Evolutionary conservation across 2,888 invertebrate genomes (phyloP).

Genomic region (Drosophila emarginata): DNA sequence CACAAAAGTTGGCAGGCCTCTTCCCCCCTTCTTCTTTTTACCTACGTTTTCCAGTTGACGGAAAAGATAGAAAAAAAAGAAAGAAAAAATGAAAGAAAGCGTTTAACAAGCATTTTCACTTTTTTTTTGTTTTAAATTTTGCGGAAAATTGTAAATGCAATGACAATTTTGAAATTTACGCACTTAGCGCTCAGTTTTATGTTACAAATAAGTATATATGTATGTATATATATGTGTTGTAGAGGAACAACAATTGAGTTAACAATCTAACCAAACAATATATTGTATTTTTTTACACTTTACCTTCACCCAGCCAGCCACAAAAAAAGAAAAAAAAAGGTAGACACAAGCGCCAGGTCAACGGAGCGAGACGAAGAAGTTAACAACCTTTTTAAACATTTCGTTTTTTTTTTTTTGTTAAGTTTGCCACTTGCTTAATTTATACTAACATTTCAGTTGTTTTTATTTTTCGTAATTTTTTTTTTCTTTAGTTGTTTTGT

Average conservation of each 20-base stretch:
- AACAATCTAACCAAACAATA: conserved; percentile 6
- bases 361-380: conserved; percentile 51
- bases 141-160: conserved; percentile 46
- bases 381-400: conserved; percentile 58
- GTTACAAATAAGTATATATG: background rate
- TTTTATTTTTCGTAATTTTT: too few species aligned
- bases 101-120: conserved; percentile 66
- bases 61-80: conserved; percentile 9
- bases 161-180: conserved; percentile 10
- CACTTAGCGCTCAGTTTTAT: conserved; percentile 11
- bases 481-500: too few species aligned
- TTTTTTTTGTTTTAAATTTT: conserved; percentile 44
- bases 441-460: conserved; percentile 13
- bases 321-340: too few species aligned
- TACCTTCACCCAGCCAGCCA: conserved; percentile 11
- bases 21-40: background rate
- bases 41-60: background rate
- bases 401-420: background rate
- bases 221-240: background rate
- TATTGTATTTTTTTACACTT: conserved; percentile 39
- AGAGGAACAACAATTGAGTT: background rate
- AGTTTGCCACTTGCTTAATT: conserved; percentile 44
- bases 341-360: conserved; percentile 39
- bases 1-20: conserved; percentile 58
- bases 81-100: conserved; percentile 40